These are phyloP conservation scores for Monodelphis domestica DNA, from an alignment of 2,797 vertebrate genomes.

Conservation along the genomic window DNA sequence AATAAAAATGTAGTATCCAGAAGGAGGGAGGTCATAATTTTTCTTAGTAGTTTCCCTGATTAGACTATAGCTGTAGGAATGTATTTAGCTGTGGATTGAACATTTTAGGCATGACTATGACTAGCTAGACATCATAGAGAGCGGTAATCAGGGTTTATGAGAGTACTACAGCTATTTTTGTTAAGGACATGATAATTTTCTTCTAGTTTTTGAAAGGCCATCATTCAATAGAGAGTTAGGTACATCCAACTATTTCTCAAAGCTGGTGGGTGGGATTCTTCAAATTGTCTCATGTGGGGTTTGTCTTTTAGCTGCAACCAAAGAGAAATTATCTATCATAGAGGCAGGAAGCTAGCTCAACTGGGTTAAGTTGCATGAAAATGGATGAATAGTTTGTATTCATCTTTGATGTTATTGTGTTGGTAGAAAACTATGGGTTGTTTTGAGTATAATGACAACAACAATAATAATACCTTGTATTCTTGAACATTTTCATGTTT, in stretches of 20 bases:
- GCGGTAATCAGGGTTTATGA: not conserved
- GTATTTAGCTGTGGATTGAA: not conserved
- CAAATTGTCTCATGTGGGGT: not conserved
- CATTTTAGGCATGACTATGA: not conserved
- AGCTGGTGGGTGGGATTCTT: not conserved
- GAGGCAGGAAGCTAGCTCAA: not conserved
- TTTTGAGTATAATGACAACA: not conserved
- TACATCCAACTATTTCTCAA: not conserved
- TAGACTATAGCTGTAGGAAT: not conserved
- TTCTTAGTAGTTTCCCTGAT: not conserved
- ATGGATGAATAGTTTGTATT: not conserved
- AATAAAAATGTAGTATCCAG: not conserved
- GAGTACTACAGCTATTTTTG: not conserved
- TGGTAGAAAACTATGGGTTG: not conserved
- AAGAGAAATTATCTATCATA: not conserved
- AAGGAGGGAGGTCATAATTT: not conserved
- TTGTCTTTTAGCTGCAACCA: not conserved
- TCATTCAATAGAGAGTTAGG: not conserved
- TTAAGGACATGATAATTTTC: not conserved
- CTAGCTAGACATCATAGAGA: not conserved
- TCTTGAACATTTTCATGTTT: conserved; percentile 19
- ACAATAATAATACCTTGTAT: not conserved
- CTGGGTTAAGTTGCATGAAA: not conserved
- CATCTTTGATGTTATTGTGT: conserved; percentile 14
- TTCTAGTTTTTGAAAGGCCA: not conserved